Conservation (phyloP, 37 sponge, comb jelly and placozoan species). For the Crambe crambe region DNA sequence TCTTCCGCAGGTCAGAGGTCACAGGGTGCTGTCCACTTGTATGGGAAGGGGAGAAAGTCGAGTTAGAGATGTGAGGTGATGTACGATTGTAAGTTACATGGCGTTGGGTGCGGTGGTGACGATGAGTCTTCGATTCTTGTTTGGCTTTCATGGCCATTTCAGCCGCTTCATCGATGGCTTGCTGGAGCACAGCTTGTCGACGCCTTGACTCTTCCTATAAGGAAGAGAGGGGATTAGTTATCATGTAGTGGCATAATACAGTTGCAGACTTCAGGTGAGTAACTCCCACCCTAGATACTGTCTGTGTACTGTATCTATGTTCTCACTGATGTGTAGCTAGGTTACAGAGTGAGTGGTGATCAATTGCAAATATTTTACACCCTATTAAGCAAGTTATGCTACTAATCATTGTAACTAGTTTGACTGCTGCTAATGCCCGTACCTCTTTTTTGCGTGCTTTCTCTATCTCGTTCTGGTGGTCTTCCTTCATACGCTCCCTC, state of each 20-base stretch:
- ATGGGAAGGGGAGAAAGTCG: not conserved
- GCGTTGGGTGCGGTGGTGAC: not conserved
- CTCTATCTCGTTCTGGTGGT: conserved; percentile 23
- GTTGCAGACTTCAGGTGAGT: too few species aligned
- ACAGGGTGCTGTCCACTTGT: not conserved
- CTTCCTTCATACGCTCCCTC: not conserved
- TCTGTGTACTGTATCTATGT: too few species aligned
- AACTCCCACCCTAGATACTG: too few species aligned
- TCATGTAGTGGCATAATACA: too few species aligned
- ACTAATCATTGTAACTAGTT: not conserved
- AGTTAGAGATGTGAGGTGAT: not conserved
- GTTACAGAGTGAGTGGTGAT: too few species aligned
- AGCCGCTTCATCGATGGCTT: not conserved
- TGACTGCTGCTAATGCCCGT: not conserved
- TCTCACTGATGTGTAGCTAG: too few species aligned
- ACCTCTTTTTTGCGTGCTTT: conserved; percentile 30
- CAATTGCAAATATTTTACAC: too few species aligned
- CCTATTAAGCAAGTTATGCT: too few species aligned
- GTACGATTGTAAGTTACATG: not conserved
- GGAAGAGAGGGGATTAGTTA: not conserved
- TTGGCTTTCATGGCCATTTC: not conserved
- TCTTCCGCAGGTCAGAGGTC: not conserved
- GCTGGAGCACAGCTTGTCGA: not conserved
- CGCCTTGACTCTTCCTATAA: not conserved
- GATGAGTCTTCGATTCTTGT: not conserved